A percentile compares a stretch with the other conserved stretches of the same genome.
phyloP scores from a whole-genome alignment of 2,888 invertebrate genomes.

The Dicranocentrus wangi region DNA sequence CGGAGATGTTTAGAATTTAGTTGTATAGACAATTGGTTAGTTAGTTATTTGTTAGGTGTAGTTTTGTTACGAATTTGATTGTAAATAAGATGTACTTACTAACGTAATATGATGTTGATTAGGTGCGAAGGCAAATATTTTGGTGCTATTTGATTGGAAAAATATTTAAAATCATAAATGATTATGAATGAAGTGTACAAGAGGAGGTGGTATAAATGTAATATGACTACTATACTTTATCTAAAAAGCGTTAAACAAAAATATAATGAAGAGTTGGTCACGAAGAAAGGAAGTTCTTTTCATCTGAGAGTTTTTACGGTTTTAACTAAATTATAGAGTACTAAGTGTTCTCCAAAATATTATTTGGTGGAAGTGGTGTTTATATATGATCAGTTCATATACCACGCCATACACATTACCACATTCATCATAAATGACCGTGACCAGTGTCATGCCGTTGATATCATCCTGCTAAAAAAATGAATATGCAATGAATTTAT shows the following conservation, averaged over 20 bases:
- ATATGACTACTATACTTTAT: not conserved
- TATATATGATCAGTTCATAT: no score
- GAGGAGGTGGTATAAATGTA: not conserved
- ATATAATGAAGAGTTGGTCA: not conserved
- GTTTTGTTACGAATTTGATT: constrained; percentile 59
- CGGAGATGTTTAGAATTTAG: constrained; percentile 31
- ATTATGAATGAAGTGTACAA: not conserved
- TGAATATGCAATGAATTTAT: no score
- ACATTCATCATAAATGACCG: no score
- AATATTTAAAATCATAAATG: not conserved
- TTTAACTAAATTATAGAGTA: not conserved
- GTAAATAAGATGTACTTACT: constrained; percentile 23
- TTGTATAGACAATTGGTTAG: no score
- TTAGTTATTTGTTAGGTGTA: constrained; percentile 40
- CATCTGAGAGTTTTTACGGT: not conserved
- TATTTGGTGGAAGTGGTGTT: no score
- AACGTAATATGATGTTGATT: constrained; percentile 5
- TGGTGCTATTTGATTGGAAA: constrained; percentile 27
- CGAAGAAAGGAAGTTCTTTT: not conserved
- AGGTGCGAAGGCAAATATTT: constrained; percentile 33
- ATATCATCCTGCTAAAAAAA: no score
- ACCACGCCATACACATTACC: no score
- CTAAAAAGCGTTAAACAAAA: not conserved
- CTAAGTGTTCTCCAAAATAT: no score
- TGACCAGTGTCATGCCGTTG: no score